Evolutionary conservation across 2,888 invertebrate genomes (phyloP), one percentile per base, ranked within the genome.

Genomic region (Cryptocephalus moraei): DNA sequence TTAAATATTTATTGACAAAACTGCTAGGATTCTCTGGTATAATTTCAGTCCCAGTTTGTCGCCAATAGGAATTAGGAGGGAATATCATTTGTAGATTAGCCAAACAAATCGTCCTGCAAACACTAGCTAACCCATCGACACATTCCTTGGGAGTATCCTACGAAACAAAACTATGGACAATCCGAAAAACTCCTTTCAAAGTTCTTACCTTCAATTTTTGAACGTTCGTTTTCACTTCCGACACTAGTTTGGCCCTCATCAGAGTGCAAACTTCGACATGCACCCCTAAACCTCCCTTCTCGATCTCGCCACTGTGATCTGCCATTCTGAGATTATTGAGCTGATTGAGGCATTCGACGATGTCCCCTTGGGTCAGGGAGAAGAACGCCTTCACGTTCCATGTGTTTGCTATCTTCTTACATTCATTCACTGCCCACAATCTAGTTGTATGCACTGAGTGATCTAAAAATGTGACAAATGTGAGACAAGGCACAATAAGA

Each of bases 31-130:
- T 64, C 46, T 71, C 65, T 4, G 78, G 75, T 50, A 73, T 65
- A 4, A 71, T 65, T 39, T 71, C 60, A 8, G 64, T 65, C 31
- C 56, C 63, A 33, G 50, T 44, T 53, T 69, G 71, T 56, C 69
- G 72, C 88, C 90, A 91, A 57, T 84, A 80, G 38, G 73, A 73
- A 46, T 77, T 73, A 43, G 73, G 70, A 8, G 91, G 91, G 70
- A 90, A 90, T 61, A 86, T 83, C 76, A 90, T 84, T 43, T 86
- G 84, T 48, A 91, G 75, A 63, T 87, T 86, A 33, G 90, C 90
- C 51, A 91, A 72, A 64, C 87, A 84, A 2, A 82, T 78, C 1
- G 86, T 84, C 13, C 82, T 80, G 59, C 89, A 88, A 11, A 88
- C 84, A 9, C 79, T 76, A 8, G 88, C 83, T 51, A 91, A 68